phyloP scores from a whole-genome alignment of 2,888 invertebrate genomes.

The Dione juno region DNA sequence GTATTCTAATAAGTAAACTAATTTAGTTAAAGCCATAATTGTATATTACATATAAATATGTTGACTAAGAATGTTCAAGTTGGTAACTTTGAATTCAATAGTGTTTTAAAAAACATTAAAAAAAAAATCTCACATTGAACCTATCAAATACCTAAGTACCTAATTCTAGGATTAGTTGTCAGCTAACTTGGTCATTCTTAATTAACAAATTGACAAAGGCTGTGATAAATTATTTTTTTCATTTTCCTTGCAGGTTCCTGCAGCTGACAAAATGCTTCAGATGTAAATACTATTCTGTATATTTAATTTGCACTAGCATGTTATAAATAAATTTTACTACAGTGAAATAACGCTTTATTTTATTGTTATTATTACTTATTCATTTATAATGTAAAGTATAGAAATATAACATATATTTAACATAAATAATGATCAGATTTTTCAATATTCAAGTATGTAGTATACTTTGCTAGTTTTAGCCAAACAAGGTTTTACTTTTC shows the following conservation, averaged over 20 bases:
- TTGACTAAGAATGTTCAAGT: constrained; percentile 20
- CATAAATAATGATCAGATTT: too few relatives aligned
- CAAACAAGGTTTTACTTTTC: too few relatives aligned
- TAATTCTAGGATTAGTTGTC: background rate
- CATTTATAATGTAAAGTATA: background rate
- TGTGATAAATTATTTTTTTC: constrained; percentile 65
- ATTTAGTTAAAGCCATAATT: background rate
- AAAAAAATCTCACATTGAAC: background rate
- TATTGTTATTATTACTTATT: too few relatives aligned
- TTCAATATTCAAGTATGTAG: too few relatives aligned
- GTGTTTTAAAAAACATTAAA: background rate
- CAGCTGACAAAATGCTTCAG: constrained; percentile 58
- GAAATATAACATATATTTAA: too few relatives aligned
- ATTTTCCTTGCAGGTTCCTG: constrained; percentile 74
- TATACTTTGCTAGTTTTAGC: too few relatives aligned
- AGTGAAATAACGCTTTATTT: constrained; percentile 42
- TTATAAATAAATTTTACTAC: constrained; percentile 66
- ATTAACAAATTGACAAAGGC: constrained; percentile 47
- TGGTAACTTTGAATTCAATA: background rate
- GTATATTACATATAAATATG: constrained; percentile 7
- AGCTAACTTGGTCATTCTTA: constrained; percentile 22
- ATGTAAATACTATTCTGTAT: constrained; percentile 74
- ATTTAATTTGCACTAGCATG: constrained; percentile 66
- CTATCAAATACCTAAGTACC: background rate
- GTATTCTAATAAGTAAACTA: constrained; percentile 2